Conservation (phyloP, 2,797 vertebrate genomes). For the Lemur catta region DNA sequence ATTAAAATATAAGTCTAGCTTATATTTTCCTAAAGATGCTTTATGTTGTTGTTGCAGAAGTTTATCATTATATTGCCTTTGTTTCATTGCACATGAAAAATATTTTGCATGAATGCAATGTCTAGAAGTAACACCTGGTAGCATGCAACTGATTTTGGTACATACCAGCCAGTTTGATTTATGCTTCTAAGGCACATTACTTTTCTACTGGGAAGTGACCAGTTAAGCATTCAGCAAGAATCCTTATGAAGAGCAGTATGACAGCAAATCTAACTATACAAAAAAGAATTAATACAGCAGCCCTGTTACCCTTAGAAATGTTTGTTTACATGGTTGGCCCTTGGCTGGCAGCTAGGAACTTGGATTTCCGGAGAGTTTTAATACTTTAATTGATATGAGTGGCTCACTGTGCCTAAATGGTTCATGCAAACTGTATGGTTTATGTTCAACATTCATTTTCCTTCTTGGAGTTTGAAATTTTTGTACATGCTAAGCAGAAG, state of each 20-base stretch:
- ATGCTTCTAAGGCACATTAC: neutral
- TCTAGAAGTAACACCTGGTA: slow-evolving; percentile 3
- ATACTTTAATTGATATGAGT: neutral
- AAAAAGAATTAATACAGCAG: neutral
- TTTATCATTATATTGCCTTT: neutral
- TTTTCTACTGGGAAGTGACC: neutral
- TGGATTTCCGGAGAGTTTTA: neutral
- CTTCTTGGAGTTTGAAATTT: neutral
- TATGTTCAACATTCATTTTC: neutral
- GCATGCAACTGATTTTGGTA: neutral
- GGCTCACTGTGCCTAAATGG: neutral
- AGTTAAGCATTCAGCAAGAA: neutral
- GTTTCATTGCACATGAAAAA: neutral
- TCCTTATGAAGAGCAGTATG: neutral
- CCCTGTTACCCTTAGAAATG: neutral
- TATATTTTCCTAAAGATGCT: neutral
- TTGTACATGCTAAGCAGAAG: neutral
- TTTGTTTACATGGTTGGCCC: neutral
- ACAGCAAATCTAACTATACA: neutral
- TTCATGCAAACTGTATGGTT: neutral
- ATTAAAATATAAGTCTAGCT: neutral
- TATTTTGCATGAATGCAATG: neutral
- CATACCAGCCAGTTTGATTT: neutral
- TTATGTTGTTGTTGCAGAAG: neutral
- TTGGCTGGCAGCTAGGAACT: neutral